Evolutionary conservation across 2,113 vertebrate genomes (phyloP).

Genomic region (Lanius collurio): DNA sequence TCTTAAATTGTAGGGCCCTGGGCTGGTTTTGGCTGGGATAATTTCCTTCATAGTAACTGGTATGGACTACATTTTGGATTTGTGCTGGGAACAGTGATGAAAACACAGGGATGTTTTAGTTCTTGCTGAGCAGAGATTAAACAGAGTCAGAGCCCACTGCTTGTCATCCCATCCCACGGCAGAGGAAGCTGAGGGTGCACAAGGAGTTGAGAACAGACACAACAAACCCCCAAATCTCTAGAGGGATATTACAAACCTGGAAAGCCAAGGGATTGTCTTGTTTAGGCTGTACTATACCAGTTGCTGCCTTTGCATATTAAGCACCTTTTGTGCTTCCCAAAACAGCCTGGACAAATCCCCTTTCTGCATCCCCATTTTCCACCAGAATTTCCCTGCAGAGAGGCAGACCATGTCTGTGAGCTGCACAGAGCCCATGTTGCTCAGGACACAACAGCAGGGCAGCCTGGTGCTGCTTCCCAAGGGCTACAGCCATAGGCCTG

Average conservation of each 20-base stretch:
- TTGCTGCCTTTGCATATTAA: background rate
- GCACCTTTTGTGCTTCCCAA: rapidly evolving
- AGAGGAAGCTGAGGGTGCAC: background rate
- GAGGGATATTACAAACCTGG: background rate
- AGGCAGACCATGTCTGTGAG: background rate
- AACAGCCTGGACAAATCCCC: background rate
- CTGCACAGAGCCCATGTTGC: background rate
- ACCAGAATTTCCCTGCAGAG: background rate
- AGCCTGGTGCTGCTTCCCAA: background rate
- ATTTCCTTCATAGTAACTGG: background rate
- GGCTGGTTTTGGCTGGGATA: background rate
- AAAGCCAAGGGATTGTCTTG: background rate
- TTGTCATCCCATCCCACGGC: background rate
- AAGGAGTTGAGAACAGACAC: background rate
- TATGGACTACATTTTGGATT: background rate
- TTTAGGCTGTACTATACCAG: background rate
- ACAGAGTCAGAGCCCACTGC: background rate
- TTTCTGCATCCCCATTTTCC: background rate
- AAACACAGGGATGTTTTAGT: background rate
- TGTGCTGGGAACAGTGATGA: background rate
- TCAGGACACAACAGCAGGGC: background rate
- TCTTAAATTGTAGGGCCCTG: background rate
- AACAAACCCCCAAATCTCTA: background rate
- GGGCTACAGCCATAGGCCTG: background rate
- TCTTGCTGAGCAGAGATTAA: background rate